Conservation (phyloP, 2,888 invertebrate genomes). For the Caenorhabditis sulstoni region DNA sequence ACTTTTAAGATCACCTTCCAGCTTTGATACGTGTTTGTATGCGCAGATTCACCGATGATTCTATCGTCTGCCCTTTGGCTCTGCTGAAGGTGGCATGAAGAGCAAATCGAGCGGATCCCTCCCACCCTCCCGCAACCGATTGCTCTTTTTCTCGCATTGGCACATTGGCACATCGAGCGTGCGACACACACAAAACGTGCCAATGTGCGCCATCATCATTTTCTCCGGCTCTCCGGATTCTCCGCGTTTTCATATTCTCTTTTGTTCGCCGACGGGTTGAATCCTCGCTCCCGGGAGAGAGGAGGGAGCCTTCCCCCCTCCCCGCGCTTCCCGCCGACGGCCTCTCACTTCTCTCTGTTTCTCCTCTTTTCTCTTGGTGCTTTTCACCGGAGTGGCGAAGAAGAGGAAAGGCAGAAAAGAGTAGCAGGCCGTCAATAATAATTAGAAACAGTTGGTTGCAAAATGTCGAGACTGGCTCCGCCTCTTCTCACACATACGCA, state of each 20-base stretch:
- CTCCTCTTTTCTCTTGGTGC: conserved; percentile 13
- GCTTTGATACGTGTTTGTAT: too few relatives aligned
- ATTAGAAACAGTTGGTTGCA: conserved; percentile 72
- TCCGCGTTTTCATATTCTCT: conserved; percentile 7
- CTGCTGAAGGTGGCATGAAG: too few relatives aligned
- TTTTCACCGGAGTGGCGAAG: conserved; percentile 14
- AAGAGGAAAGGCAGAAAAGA: not conserved
- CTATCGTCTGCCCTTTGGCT: too few relatives aligned
- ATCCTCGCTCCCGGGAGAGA: too few relatives aligned
- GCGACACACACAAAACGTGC: conserved; percentile 58
- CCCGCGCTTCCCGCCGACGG: conserved; percentile 17
- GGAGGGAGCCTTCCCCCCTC: conserved; percentile 5
- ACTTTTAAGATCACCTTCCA: too few relatives aligned
- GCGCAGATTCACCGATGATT: too few relatives aligned
- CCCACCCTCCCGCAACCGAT: conserved; percentile 53
- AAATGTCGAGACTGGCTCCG: conserved; percentile 31
- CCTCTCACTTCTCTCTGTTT: conserved; percentile 16
- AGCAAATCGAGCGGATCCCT: too few relatives aligned
- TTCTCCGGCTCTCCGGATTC: conserved; percentile 24
- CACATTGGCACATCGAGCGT: conserved; percentile 60
- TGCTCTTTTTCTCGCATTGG: conserved; percentile 60
- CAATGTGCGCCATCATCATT: conserved; percentile 49
- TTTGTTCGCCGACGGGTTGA: conserved; percentile 2
- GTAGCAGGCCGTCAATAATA: conserved; percentile 68
- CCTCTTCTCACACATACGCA: conserved; percentile 42